Evolutionary conservation across 1,140 invertebrate species (phyloP).

Genomic region (Dreissena rostriformis): DNA sequence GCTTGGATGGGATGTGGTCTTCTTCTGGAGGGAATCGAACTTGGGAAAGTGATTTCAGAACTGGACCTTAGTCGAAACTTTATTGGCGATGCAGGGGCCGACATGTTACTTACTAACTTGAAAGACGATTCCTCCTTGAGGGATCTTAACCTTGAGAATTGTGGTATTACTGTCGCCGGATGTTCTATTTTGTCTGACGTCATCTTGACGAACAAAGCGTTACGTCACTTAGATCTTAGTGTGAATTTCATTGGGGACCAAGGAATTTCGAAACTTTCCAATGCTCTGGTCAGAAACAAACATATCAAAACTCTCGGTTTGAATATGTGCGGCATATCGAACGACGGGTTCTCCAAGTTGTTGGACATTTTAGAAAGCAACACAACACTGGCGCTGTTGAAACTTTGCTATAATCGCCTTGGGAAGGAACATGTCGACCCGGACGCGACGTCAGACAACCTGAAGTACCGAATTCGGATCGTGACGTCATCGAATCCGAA

Average conservation of each 20-base stretch:
- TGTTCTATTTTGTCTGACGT: conserved; percentile 72
- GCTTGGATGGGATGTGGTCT: conserved; percentile 73
- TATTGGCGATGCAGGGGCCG: conserved; percentile 71
- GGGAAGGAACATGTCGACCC: conserved; percentile 70
- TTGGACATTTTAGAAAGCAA: conserved; percentile 76
- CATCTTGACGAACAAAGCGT: conserved; percentile 72
- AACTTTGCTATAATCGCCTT: conserved; percentile 75
- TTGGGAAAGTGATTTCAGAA: conserved; percentile 67
- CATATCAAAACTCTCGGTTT: conserved; percentile 75
- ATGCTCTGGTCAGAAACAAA: conserved; percentile 74
- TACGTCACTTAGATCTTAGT: conserved; percentile 75
- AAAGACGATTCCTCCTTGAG: conserved; percentile 67
- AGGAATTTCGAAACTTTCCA: conserved; percentile 72
- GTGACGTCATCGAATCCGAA: conserved; percentile 79
- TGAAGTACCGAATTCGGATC: conserved; percentile 73
- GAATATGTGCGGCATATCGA: conserved; percentile 79
- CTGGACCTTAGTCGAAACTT: conserved; percentile 75
- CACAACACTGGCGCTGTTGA: conserved; percentile 69
- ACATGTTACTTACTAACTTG: conserved; percentile 72
- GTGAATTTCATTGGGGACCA: conserved; percentile 76
- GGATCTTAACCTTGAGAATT: conserved; percentile 78
- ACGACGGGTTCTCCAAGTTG: conserved; percentile 76
- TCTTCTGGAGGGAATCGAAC: conserved; percentile 69
- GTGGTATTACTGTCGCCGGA: conserved; percentile 72
- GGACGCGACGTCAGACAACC: conserved; percentile 71